Percentiles rank a stretch among this genome's conserved stretches.
Conservation (phyloP, 2,888 invertebrate genomes). For the Toxonevra muliebris region DNA sequence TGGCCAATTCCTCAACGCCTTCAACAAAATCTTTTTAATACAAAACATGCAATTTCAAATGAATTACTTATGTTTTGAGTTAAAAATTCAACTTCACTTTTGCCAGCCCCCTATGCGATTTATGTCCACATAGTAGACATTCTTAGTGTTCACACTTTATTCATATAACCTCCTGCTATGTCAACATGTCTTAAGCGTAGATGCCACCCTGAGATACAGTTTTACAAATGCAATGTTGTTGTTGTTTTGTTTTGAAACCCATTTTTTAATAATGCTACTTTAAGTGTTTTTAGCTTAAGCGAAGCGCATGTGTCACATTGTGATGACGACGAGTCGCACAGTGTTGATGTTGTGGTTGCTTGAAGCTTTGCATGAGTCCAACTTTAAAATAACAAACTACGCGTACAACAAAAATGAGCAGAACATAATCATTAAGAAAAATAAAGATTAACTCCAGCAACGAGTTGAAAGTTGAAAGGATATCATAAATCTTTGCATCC, state of each 20-base stretch:
- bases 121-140: too few species aligned
- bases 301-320: slow-evolving; percentile 33
- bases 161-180: slow-evolving; percentile 24
- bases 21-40: neutral
- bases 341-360: neutral
- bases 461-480: slow-evolving; percentile 59
- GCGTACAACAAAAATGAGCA: neutral
- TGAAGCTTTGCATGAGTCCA: slow-evolving; percentile 46
- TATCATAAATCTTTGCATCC: slow-evolving; percentile 53
- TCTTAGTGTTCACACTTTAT: neutral
- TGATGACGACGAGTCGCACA: neutral
- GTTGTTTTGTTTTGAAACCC: too few species aligned
- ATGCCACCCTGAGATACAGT: neutral
- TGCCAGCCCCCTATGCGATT: neutral
- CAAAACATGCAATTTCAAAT: neutral
- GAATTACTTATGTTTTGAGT: neutral
- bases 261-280: too few species aligned
- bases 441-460: slow-evolving; percentile 32
- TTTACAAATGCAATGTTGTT: neutral
- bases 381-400: slow-evolving; percentile 33
- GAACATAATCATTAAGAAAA: neutral
- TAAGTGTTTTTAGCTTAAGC: neutral
- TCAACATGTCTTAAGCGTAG: neutral
- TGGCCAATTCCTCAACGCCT: neutral
- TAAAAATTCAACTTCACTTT: neutral